Base-by-base conservation (phyloP, 92 coral and sea anemone species). In the Palythoa grandis region DNA sequence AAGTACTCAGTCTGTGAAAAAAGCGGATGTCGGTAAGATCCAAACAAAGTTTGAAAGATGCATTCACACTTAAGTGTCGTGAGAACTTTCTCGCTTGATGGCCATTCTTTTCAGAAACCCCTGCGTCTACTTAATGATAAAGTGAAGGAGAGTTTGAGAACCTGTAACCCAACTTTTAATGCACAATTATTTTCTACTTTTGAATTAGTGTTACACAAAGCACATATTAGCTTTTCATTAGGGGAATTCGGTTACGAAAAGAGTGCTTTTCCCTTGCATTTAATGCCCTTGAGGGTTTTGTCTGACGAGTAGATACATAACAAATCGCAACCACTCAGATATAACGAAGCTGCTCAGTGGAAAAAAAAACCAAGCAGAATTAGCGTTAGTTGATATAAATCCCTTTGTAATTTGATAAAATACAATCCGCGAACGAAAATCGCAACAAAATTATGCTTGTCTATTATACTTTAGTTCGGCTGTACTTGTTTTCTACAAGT, bases 11-110 rank as follows among this genome's bases (percentile, higher is more conserved):
- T 38, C 74, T 65, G 61, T 38, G 52, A 67, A 60, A 60, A 69
- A 80, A 80, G 72, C 74, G 85, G 85, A 80, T 80, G 85, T 53
- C 63, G 68, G 48, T 50, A 10, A 54, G 22, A 17, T 76, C 43
- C 25, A 76, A 76, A 76, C 82, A 76, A 76, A 53, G 19, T 37
- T 24, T 24, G 67, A 56, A 23, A 54, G 82, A 56, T 24, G 50
- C 25, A 53, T 24, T 76, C 63, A 54, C 3, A 25, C 39, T 76
- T 47, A 57, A 17, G 53, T 10, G n/a, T 29, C 82, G n/a, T 53
- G 29, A 25, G 35, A 29, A 52, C n/a, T 23, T 2, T 53, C 25
- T 53, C 20, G 9, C 19, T 52, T 76, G 52, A 53, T 13, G 0
- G 40, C 66, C 24, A n/a, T 24, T 43, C 7, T 39, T 12, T 10